Evolutionary conservation across 2,888 invertebrate genomes (phyloP), one percentile per base, ranked within the genome.

Genomic region (Podabrus alpinus): DNA sequence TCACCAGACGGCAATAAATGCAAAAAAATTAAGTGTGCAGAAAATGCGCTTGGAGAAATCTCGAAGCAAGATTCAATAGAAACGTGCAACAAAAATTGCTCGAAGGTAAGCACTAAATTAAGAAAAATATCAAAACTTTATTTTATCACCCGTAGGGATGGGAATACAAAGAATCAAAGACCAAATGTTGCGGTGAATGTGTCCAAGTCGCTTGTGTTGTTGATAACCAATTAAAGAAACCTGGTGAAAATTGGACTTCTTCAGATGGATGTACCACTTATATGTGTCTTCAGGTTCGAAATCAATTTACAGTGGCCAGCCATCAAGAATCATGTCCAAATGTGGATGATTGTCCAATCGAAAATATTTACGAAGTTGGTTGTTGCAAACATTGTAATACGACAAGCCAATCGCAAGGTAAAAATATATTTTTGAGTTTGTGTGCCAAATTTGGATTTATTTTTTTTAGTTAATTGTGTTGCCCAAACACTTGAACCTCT

Each of bases 361-460:
- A 90, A 17, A 85, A 90, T 76, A 81, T 91, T 15, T 89, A 91
- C 81, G 85, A 87, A 13, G 91, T 92, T 21, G 92, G 92, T 68
- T 95, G 95, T 85, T 95, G 95, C 81, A 87, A 90, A 25, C 85
- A 88, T 66, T 95, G 95, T 84, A 90, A 90, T 77, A 82, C 88
- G 19, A 90, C 89, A 1, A 84, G 90, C 0, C 81, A 85, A 9
- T 81, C 88, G 4, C 86, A 89, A 77, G 88, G 91, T 91, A 85
- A 85, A 77, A 15, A 15, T 15, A 59, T 69, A 3, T 45, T 1
- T 45, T 29, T n/a, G 5, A 45, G n/a, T 17, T 19, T 13, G 1
- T 17, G 21, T n/a, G 11, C 5, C 16, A 64, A 64, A 7, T 16
- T n/a, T n/a, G 15, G 2, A 29, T 16, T 59, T 67, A 17, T n/a